Evolutionary conservation across 1,140 invertebrate species (phyloP).

Genomic region (Polyergus mexicanus): DNA sequence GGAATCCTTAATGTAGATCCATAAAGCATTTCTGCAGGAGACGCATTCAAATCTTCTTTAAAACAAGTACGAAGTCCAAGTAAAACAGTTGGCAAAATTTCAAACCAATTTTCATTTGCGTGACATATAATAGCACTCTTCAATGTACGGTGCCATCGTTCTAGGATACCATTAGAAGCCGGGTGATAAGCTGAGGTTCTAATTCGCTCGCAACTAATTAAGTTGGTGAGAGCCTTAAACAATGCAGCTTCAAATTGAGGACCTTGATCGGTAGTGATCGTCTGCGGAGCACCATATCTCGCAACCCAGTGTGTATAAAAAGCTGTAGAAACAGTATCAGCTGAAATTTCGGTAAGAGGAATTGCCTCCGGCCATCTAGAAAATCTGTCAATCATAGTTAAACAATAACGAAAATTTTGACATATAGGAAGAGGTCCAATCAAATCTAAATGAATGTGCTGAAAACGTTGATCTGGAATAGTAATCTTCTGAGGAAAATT

Average conservation of each 20-base stretch:
- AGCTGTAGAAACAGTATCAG: no score
- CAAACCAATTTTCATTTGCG: background rate
- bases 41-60: background rate
- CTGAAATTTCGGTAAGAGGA: no score
- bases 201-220: background rate
- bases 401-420: no score
- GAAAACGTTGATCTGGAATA: no score
- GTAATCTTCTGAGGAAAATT: no score
- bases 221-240: background rate
- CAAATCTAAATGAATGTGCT: no score
- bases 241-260: conserved; percentile 24
- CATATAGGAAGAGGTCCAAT: no score
- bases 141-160: conserved; percentile 11
- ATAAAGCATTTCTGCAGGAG: background rate
- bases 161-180: conserved; percentile 17
- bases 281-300: background rate
- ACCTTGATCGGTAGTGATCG: conserved; percentile 37
- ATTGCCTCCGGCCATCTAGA: no score
- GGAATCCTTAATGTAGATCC: background rate
- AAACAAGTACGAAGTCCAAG: background rate
- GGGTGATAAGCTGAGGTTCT: conserved; percentile 30
- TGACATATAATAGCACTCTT: conserved; percentile 3
- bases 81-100: background rate
- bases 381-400: no score
- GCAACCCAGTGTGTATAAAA: background rate